Evolutionary conservation across 1,140 invertebrate species (phyloP), one percentile per base, ranked within the genome.

Genomic region (Panagrolaimus sp.): DNA sequence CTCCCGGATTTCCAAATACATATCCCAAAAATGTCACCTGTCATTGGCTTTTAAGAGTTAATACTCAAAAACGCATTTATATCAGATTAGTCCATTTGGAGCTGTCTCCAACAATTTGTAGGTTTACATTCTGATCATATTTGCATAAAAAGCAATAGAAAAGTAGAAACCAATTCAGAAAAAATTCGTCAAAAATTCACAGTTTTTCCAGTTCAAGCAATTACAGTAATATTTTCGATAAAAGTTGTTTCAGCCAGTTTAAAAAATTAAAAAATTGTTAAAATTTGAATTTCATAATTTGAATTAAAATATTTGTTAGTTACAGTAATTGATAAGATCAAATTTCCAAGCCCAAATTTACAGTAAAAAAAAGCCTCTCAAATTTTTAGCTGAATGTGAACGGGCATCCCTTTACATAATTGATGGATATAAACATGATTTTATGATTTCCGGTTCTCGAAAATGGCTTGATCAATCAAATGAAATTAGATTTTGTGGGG

Each of bases 361-460:
- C 52, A n/a, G 32, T 38, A 38, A 4, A 38, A n/a, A 52, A 52
- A 52, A 52, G 15, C 14, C 26, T 52, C 32, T 38, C 7, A 24
- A n/a, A 5, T 4, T 76, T 65, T 72, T 44, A 70, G 75, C 73
- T 43, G 75, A 79, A 63, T 76, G 75, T 46, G 77, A 79, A 14
- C 38, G 68, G 10, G 71, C 75, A 52, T 76, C 75, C 5, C 63
- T 76, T 6, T 62, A 65, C 28, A 64, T 76, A 14, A 55, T 76
- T 17, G 75, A 76, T 46, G 75, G 75, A 21, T 76, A 76, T 43
- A 62, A 62, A 14, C 77, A 76, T 47, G 73, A 78, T 43, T 43
- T 44, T 38, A 21, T 46, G n/a, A 62, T 1, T 9, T 44, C 21
- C 17, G 28, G 21, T 10, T 58, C 52, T 21, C 52, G 52, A 43